phyloP scores from a whole-genome alignment of 2,888 invertebrate genomes.

The Drosophila hamatofila region DNA sequence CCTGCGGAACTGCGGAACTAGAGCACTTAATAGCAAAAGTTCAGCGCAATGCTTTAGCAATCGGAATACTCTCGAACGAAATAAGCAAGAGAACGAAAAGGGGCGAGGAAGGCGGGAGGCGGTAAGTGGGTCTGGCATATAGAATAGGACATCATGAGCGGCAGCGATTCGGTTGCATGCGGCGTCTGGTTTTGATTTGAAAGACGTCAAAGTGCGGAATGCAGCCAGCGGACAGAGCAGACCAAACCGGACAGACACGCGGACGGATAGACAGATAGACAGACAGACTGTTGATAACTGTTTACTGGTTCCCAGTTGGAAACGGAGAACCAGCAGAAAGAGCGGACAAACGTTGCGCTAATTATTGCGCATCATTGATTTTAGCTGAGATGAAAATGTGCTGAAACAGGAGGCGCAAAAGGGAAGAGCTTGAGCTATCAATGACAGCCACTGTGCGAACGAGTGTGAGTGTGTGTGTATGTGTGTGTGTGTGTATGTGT shows the following conservation, averaged over 20 bases:
- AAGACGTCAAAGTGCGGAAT: conserved; percentile 73
- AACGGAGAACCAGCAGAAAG: conserved; percentile 7
- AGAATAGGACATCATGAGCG: background rate
- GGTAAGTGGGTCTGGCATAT: background rate
- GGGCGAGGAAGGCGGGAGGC: background rate
- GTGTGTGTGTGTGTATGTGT: conserved; percentile 14
- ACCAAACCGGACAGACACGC: background rate
- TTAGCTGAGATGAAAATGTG: conserved; percentile 25
- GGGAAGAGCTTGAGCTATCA: conserved; percentile 52
- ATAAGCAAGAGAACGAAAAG: background rate
- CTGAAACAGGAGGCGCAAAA: background rate
- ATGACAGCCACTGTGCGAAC: conserved; percentile 62
- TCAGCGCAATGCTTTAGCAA: conserved; percentile 47
- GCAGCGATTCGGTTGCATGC: conserved; percentile 23
- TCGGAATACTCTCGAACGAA: conserved; percentile 22
- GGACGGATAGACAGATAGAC: background rate
- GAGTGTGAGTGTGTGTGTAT: conserved; percentile 42
- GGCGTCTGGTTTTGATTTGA: conserved; percentile 77
- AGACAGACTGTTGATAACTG: conserved; percentile 29
- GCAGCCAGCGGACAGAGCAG: conserved; percentile 26
- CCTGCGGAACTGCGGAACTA: conserved; percentile 53
- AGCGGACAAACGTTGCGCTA: conserved; percentile 68
- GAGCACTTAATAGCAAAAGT: conserved; percentile 61
- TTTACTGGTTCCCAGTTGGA: conserved; percentile 13
- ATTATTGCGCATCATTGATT: conserved; percentile 79